Conservation (phyloP, 2,113 vertebrate species). For the Cettia cetti region DNA sequence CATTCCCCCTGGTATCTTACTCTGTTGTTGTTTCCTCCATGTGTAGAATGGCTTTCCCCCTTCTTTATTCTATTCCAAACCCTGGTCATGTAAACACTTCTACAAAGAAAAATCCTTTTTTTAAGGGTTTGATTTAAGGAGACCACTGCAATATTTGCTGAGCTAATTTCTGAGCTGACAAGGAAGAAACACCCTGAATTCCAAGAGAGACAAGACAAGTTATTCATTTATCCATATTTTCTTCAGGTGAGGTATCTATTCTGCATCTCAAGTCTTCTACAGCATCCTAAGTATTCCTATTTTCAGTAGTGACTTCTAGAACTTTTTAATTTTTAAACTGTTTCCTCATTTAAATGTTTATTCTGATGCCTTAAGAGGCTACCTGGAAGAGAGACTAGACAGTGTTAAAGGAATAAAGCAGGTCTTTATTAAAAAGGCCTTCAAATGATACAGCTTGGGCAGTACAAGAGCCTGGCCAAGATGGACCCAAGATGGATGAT, state of each 20-base stretch:
- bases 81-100: background rate
- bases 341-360: background rate
- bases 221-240: background rate
- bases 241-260: background rate
- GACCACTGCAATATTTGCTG: background rate
- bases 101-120: background rate
- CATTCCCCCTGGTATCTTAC: background rate
- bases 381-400: background rate
- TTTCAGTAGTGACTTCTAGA: background rate
- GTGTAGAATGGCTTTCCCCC: background rate
- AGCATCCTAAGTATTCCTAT: background rate
- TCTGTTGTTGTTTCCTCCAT: background rate
- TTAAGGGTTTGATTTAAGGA: background rate
- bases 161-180: background rate
- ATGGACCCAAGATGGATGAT: background rate
- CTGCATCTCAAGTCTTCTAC: background rate
- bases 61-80: background rate
- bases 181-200: background rate
- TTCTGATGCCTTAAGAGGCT: background rate
- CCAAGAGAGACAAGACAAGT: background rate
- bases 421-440: background rate
- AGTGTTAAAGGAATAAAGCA: background rate
- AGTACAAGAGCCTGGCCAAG: background rate
- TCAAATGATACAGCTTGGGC: background rate
- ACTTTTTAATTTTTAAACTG: background rate